These are phyloP conservation scores for Drosophila melanogaster DNA, from an alignment of 1,140 invertebrate species.

Conservation along the genomic window DNA sequence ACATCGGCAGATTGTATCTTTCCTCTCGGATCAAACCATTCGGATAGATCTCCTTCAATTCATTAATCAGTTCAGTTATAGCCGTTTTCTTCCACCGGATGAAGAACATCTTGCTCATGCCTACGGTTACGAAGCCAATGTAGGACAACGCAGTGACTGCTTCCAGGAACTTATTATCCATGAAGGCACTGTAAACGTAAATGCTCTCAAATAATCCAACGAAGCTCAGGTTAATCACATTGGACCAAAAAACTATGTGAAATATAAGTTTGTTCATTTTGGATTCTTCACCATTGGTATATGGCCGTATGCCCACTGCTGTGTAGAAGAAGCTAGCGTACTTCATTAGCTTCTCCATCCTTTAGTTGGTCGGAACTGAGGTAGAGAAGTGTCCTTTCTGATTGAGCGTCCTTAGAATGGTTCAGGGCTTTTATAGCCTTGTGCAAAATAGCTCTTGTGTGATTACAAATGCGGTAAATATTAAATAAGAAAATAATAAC, in stretches of 20 bases:
- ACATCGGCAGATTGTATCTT: constrained; percentile 26
- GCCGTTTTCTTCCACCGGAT: constrained; percentile 40
- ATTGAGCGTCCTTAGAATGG: background rate
- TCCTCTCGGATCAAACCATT: constrained; percentile 17
- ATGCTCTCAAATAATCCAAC: constrained; percentile 22
- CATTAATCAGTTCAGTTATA: constrained; percentile 40
- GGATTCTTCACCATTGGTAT: background rate
- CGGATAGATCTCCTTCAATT: constrained; percentile 56
- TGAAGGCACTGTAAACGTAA: constrained; percentile 36
- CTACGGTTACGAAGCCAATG: constrained; percentile 61
- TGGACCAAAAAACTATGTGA: constrained; percentile 36
- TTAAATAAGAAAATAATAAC: background rate
- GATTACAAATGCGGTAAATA: background rate
- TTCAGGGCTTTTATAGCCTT: constrained; percentile 8
- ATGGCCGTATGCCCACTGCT: constrained; percentile 49
- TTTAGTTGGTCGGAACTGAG: background rate
- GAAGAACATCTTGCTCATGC: constrained; percentile 59
- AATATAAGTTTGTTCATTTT: background rate
- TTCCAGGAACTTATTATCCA: constrained; percentile 36
- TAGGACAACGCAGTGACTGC: constrained; percentile 67
- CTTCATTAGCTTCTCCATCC: constrained; percentile 53
- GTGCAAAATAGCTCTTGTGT: background rate
- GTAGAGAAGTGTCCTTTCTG: background rate
- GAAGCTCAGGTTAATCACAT: constrained; percentile 36
- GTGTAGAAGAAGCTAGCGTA: constrained; percentile 61